Evolutionary conservation across 1,140 invertebrate genomes (phyloP), one percentile per base, ranked within the genome.

Genomic region (Drosophila navojoa): DNA sequence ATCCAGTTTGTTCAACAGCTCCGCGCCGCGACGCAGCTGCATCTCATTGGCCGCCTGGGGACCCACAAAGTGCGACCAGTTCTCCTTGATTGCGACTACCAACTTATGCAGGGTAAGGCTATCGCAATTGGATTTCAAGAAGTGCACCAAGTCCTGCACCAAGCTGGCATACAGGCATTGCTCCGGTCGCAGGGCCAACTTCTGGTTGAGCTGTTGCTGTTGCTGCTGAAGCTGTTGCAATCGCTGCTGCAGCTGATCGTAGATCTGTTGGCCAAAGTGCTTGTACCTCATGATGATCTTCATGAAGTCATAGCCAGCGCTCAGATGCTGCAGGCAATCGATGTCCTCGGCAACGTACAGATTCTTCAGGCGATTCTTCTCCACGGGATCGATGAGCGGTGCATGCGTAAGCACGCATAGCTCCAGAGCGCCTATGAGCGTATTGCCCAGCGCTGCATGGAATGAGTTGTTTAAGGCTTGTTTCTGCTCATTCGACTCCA

Each of bases 371-470:
- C 93, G 92, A 42, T 95, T 93, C 86, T 96, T 97, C 50, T 95
- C 94, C 0, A 96, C 94, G 1, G 96, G 96, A 93, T 97, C 97
- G 15, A 97, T 94, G 1, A 93, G 80, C 0, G 94, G 92, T 0
- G 94, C 76, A 76, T 93, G 92, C 0, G 92, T 93, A n/a, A 93
- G 71, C 19, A 93, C 64, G 15, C 91, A 92, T 4, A 94, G 62
- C 77, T 94, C 89, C 2, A 93, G 68, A 4, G 90, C 91, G 32
- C 91, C 91, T 53, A 91, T 69, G 1, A 92, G 27, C 11, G 73
- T 71, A 35, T 84, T 71, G 0, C 77, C 67, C 9, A 91, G 27
- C 0, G 84, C 66, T 0, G 75, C 57, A 57, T 77, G 45, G 38
- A 87, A 84, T 15, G n/a, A 27, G 1, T n/a, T 16, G 4, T 3